Base-by-base conservation (phyloP, 2,797 vertebrate species). In the Sebastes jordani region DNA sequence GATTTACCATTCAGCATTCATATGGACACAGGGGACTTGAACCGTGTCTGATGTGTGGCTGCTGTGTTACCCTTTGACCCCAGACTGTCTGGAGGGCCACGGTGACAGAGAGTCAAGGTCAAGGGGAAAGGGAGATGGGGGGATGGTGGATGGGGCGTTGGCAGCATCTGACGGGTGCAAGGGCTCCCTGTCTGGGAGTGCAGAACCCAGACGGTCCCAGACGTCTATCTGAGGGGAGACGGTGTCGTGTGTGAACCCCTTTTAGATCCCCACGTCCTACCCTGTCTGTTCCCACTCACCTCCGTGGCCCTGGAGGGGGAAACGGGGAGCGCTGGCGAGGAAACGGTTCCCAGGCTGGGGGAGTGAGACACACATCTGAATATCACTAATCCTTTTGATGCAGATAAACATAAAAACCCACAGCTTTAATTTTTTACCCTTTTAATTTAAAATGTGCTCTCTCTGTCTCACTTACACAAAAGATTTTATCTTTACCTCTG, bases 11-110 rank as follows among this genome's bases (percentile, higher is more conserved):
- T 92, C 86, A 81, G 89, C 82, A 85, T 92, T 88, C 86, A 91
- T 88, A 82, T 62, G 80, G 88, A 88, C 92, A 85, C 87, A 82
- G 70, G 93, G 93, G 92, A 90, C 83, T 36, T 63, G 74, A 88
- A 88, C 93, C 88, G 62, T 93, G 91, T 93, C 92, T 94, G 93
- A 93, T 95, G 93, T 92, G 92, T 91, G 90, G 87, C 92, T 93
- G 91, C 89, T 92, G 90, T 89, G 88, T 95, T 95, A 92, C 76
- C 93, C 94, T 95, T 84, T 95, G 94, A 95, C 94, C 95, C 82
- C 56, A 38, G 92, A 86, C 93, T 94, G 94, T 95, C 93, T 95
- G 94, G 88, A 90, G 89, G 90, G 83, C 90, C 86, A 77, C 63
- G 27, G 83, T 91, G 91, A 93, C 91, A 86, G 88, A 85, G 90